A percentile compares a stretch with the other conserved stretches of the same genome.
Conservation (phyloP, 2,797 vertebrate species). For the Falco naumanni region DNA sequence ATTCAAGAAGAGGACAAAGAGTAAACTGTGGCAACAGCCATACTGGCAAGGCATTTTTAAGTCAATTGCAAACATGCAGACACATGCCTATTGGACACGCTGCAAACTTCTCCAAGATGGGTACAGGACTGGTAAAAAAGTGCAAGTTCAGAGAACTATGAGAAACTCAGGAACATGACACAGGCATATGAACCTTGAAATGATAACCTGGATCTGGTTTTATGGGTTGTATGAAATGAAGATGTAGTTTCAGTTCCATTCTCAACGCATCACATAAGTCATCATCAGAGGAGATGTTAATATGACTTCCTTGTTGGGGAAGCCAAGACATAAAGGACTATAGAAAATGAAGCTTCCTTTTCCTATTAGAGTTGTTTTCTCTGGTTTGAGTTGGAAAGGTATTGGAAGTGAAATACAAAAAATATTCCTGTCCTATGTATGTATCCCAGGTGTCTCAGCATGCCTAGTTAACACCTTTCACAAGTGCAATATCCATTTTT, state of each 20-base stretch:
- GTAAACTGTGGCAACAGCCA: neutral
- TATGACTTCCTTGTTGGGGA: neutral
- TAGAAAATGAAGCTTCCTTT: neutral
- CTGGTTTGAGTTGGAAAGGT: neutral
- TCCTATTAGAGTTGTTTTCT: neutral
- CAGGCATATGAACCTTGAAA: neutral
- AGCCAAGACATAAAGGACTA: neutral
- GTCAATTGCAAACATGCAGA: neutral
- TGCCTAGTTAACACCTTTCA: neutral
- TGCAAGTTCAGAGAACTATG: neutral
- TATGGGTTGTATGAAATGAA: neutral
- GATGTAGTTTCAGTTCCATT: neutral
- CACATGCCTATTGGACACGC: neutral
- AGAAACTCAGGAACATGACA: neutral
- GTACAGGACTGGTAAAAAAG: neutral
- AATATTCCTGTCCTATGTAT: neutral
- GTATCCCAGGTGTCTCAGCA: neutral
- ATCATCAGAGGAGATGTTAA: conserved; percentile 28
- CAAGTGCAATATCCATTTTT: conserved; percentile 5
- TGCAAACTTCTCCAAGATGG: neutral
- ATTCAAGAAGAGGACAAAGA: neutral
- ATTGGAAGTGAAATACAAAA: neutral
- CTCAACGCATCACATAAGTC: neutral
- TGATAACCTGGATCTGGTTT: neutral
- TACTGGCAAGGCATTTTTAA: neutral